These are phyloP conservation scores for Xenops minutus DNA, from an alignment of 2,797 vertebrate species.

Conservation along the genomic window DNA sequence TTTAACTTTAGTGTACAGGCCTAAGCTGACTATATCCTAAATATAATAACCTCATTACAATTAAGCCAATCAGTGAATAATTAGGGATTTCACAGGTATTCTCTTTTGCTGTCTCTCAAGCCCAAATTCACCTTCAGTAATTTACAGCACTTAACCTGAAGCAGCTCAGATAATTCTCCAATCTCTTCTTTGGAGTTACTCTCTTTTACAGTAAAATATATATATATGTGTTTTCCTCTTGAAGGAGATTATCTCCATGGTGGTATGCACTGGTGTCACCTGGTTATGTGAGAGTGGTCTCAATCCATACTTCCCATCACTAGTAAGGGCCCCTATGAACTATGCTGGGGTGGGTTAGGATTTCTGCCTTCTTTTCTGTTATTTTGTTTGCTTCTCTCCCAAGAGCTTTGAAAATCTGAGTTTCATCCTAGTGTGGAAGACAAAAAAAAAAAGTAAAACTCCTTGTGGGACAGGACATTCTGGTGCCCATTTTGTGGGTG, in stretches of 20 bases:
- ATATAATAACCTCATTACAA: not conserved
- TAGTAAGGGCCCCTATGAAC: not conserved
- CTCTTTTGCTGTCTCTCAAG: not conserved
- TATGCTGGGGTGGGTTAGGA: not conserved
- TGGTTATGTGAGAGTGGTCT: not conserved
- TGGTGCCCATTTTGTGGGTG: not conserved
- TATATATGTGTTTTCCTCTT: not conserved
- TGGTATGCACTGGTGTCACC: not conserved
- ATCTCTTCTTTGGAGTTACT: not conserved
- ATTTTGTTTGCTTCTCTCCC: constrained; percentile 24
- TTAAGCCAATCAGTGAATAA: not conserved
- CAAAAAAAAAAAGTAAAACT: not conserved
- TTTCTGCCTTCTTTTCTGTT: not conserved
- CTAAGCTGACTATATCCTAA: not conserved
- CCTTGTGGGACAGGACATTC: not conserved
- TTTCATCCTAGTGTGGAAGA: not conserved
- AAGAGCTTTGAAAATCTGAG: not conserved
- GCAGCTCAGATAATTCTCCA: not conserved
- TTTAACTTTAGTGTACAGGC: not conserved
- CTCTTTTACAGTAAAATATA: not conserved
- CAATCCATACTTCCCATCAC: not conserved
- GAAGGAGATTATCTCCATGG: not conserved
- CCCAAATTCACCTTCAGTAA: not conserved
- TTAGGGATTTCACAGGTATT: not conserved
- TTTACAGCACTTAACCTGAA: not conserved